These are phyloP conservation scores for Hydrozoanthus gracilis DNA, from an alignment of 92 coral and sea anemone species.

Conservation along the genomic window DNA sequence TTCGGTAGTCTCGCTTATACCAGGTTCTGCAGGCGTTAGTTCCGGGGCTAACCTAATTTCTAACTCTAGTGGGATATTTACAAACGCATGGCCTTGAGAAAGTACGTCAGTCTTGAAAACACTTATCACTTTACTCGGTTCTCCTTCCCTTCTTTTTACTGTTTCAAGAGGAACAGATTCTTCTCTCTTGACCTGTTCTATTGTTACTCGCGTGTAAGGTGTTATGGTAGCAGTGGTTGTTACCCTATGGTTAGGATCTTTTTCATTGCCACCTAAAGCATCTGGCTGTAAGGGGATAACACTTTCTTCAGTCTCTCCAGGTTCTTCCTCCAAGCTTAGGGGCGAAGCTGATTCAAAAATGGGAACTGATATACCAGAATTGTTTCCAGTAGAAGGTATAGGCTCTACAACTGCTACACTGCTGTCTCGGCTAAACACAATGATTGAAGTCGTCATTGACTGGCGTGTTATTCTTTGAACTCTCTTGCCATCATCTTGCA, in stretches of 20 bases:
- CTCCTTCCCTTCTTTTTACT: slow-evolving; percentile 10
- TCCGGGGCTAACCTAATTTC: slow-evolving; percentile 30
- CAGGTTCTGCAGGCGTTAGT: not conserved
- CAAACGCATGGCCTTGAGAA: not conserved
- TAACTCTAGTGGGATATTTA: slow-evolving; percentile 33
- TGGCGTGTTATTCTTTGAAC: slow-evolving; percentile 40
- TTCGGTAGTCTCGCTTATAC: not conserved
- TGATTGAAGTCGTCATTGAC: slow-evolving; percentile 17
- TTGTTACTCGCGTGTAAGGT: slow-evolving; percentile 43
- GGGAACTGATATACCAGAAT: not conserved
- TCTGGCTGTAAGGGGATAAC: slow-evolving; percentile 32
- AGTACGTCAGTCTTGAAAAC: slow-evolving; percentile 16
- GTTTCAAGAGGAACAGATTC: not conserved
- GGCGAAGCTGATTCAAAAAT: slow-evolving; percentile 41
- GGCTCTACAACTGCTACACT: not conserved
- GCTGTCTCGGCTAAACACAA: slow-evolving; percentile 3
- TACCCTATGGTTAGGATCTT: not conserved
- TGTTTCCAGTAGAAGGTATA: not conserved
- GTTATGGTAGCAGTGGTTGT: slow-evolving; percentile 17
- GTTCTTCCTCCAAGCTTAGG: slow-evolving; percentile 17
- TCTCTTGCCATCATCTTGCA: slow-evolving; percentile 16
- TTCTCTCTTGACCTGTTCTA: slow-evolving; percentile 24
- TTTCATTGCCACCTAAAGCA: not conserved
- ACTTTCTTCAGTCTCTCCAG: slow-evolving; percentile 10
- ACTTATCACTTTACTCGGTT: slow-evolving; percentile 27